Conservation (phyloP, 2,797 vertebrate genomes). For the Apogon talboti region DNA sequence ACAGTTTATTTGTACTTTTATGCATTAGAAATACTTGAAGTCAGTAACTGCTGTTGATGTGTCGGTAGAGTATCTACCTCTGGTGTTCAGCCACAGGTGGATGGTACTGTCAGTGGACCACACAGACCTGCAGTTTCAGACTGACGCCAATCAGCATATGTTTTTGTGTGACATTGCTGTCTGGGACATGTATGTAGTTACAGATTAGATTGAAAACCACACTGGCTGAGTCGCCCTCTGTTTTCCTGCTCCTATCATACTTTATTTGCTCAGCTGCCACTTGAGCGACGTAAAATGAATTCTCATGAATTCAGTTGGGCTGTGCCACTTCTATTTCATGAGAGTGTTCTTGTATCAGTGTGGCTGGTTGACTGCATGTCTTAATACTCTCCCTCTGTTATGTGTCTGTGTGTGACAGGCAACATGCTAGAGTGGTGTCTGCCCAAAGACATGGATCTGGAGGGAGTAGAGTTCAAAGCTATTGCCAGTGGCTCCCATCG, state of each 20-base stretch:
- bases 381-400: slow-evolving; percentile 17
- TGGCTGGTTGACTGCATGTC: slow-evolving; percentile 20
- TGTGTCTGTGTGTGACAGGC: slow-evolving; percentile 77
- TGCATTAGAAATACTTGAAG: slow-evolving; percentile 2
- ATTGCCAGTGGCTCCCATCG: slow-evolving; percentile 96
- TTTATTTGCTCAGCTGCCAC: slow-evolving; percentile 65
- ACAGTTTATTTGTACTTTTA: neutral
- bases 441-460: slow-evolving; percentile 93
- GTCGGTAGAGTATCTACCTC: neutral
- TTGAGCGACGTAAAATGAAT: slow-evolving; percentile 28
- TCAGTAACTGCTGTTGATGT: slow-evolving; percentile 26
- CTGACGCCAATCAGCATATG: too few species aligned
- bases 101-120: neutral
- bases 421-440: slow-evolving; percentile 98
- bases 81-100: slow-evolving; percentile 20
- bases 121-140: neutral
- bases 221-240: slow-evolving; percentile 58
- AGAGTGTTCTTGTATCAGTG: slow-evolving; percentile 2
- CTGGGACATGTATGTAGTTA: slow-evolving; percentile 3
- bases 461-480: slow-evolving; percentile 95
- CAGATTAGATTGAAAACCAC: slow-evolving; percentile 29
- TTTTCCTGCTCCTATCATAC: slow-evolving; percentile 39
- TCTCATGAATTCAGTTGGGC: slow-evolving; percentile 25
- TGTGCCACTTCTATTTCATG: slow-evolving; percentile 6
- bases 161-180: slow-evolving; percentile 1